A percentile compares a stretch with the other conserved stretches of the same genome.
phyloP scores from a whole-genome alignment of 2,888 invertebrate genomes.

The Himalopsyche kuldschensis region DNA sequence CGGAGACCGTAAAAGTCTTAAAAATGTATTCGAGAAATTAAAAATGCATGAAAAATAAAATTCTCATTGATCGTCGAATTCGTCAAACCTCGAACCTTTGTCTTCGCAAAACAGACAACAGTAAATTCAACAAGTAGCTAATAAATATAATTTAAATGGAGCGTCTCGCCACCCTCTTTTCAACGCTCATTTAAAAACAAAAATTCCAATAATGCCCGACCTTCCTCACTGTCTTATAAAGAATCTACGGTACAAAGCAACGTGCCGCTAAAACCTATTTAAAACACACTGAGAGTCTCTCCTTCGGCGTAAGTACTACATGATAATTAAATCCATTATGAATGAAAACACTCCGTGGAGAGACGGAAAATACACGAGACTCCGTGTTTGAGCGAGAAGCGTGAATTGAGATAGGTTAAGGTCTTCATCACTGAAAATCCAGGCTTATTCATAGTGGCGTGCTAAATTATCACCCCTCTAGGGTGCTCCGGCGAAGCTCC shows the following conservation, averaged over 20 bases:
- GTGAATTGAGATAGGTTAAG: conserved; percentile 35
- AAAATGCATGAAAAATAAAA: not conserved
- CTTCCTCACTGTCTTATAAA: conserved; percentile 23
- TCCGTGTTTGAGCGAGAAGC: conserved; percentile 10
- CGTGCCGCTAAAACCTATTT: conserved; percentile 3
- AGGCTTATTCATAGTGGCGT: conserved; percentile 31
- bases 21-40: too few relatives aligned
- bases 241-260: not conserved
- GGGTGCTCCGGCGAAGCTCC: conserved; percentile 2
- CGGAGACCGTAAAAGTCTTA: too few relatives aligned
- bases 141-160: conserved; percentile 28
- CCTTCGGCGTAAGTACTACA: conserved; percentile 24
- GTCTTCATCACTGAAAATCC: conserved; percentile 33
- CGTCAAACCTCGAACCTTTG: not conserved
- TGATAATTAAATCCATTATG: conserved; percentile 41
- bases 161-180: not conserved
- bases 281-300: conserved; percentile 9
- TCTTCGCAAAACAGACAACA: not conserved
- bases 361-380: not conserved
- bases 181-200: conserved; percentile 12
- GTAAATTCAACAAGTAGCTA: conserved; percentile 30
- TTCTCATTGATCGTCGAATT: not conserved
- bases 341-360: conserved; percentile 24
- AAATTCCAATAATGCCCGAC: conserved; percentile 22
- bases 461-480: conserved; percentile 30